Conservation (phyloP, 2,113 vertebrate genomes). For the Acrocephalus arundinaceus region DNA sequence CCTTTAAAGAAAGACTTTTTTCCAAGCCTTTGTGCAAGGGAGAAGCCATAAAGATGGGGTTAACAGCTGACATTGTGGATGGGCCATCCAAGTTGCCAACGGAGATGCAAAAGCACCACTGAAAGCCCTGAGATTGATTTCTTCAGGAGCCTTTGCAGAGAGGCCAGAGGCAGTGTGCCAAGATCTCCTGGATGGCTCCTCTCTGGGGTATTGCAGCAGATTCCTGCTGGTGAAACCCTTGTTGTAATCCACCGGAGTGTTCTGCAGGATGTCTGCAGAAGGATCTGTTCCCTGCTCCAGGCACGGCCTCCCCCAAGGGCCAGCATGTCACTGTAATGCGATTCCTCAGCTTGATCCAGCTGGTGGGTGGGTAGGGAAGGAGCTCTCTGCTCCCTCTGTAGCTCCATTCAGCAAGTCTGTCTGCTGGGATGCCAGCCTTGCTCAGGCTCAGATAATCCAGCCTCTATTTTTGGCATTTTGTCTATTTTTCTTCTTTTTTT, state of each 20-base stretch:
- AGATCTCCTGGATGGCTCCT: neutral
- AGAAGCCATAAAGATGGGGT: neutral
- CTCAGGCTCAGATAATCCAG: neutral
- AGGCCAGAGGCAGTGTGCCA: neutral
- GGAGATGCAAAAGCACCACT: neutral
- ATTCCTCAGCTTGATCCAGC: slow-evolving; percentile 5
- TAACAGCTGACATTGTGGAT: neutral
- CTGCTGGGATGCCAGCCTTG: neutral
- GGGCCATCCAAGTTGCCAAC: neutral
- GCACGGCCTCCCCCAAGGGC: neutral
- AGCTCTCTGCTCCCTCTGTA: neutral
- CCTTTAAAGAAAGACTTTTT: neutral
- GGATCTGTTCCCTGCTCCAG: neutral
- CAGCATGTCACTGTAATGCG: neutral
- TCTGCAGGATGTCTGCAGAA: neutral
- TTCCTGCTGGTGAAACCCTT: neutral
- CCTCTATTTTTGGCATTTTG: neutral
- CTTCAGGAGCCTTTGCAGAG: neutral
- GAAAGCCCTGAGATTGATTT: neutral
- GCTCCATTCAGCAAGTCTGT: neutral
- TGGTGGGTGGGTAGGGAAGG: neutral
- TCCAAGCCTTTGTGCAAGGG: neutral
- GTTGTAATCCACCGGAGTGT: neutral
- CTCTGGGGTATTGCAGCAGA: neutral
- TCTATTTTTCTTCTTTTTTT: neutral